phyloP scores from a whole-genome alignment of 2,113 vertebrate species.

The Ciconia stormi region DNA sequence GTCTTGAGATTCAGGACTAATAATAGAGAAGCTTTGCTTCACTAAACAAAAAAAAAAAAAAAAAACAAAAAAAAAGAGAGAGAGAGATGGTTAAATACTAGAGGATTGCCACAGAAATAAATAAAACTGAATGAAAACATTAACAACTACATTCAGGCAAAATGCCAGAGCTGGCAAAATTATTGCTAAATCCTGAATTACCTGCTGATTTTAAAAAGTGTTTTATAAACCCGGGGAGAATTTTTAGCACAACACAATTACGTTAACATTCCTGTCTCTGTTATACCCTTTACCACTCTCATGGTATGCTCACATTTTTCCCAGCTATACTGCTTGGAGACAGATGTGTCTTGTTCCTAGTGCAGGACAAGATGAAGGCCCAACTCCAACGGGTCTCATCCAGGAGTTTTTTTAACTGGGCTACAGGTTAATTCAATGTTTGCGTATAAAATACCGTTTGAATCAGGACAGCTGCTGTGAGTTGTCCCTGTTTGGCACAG shows the following conservation, averaged over 20 bases:
- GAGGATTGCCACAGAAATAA: neutral
- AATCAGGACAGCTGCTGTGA: neutral
- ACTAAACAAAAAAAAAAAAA: neutral
- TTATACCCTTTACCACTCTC: neutral
- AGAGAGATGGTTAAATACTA: neutral
- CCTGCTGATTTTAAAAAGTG: neutral
- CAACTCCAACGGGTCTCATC: neutral
- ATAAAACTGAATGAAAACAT: neutral
- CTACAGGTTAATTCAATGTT: neutral
- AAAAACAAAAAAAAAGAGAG: neutral
- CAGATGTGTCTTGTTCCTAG: neutral
- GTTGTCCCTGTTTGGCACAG: neutral
- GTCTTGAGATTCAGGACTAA: neutral
- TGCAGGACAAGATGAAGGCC: neutral
- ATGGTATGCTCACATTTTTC: neutral
- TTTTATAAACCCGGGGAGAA: neutral
- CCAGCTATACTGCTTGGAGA: neutral
- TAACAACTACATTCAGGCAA: neutral
- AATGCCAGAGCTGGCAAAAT: neutral
- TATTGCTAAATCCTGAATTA: neutral
- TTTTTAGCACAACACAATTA: neutral
- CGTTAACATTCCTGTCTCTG: neutral
- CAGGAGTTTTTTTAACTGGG: neutral
- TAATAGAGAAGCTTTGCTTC: conserved; percentile 2
- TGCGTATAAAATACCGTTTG: neutral